Evolutionary conservation across 2,888 invertebrate species (phyloP), one percentile per base, ranked within the genome.

Genomic region (Latrodectus elegans): DNA sequence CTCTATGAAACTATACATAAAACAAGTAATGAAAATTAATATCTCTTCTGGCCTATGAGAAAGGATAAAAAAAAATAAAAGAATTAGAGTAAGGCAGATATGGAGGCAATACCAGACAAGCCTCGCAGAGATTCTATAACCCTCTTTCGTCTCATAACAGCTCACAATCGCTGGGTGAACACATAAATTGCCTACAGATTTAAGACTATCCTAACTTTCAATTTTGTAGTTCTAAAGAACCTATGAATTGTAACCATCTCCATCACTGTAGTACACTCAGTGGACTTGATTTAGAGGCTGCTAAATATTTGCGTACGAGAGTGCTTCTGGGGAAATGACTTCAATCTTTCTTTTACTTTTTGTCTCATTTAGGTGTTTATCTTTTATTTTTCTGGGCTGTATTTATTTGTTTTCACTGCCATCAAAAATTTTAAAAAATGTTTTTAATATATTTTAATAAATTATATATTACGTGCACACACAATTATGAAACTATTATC

Each of bases 1-100:
- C 55, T 55, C 3, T 15, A 55, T 55, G 15, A 55, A 55, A 4
- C 55, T 55, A 55, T 55, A 55, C 15, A 14, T 55, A 55, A 55
- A 55, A 55, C 15, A 6, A 11, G 6, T 6, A 55, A 55, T 55
- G 8, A 55, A 55, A 55, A 4, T 55, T 11, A 55, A 55, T 55
- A 6, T 15, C 55, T 55, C 6, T 2, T 55, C 55, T 55, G 3
- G 6, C 1, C 55, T 4, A 55, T 15, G 6, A 55, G 55, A 55
- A 14, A 55, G 55, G 11, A 6, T 55, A 14, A 55, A 55, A 15
- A n/a, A 55, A 15, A 0, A 22, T 22, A 22, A 22, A 67, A n/a
- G 67, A 67, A 17, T 67, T 67, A n/a, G 67, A 67, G 1, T 67
- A n/a, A 67, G 67, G 17, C 67, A 67, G 67, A 67, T 67, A 15